A percentile compares a stretch with the other conserved stretches of the same genome.
These are phyloP conservation scores for Drosophila ogumai DNA, from an alignment of 1,140 invertebrate genomes.

Conservation along the genomic window DNA sequence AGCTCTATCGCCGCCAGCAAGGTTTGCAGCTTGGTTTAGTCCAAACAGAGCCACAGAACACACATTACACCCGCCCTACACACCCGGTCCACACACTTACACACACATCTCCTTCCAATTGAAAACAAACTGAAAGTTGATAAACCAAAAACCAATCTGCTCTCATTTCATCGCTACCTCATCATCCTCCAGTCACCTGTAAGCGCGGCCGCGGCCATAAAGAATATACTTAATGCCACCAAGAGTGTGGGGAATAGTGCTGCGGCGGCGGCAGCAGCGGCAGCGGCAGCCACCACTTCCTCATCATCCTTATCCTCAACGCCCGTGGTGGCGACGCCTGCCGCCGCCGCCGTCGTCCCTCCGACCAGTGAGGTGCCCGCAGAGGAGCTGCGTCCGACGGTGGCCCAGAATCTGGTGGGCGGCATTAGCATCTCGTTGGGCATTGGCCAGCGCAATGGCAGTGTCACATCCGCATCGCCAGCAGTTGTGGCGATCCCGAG, in stretches of 20 bases:
- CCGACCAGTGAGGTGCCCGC: conserved; percentile 30
- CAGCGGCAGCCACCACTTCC: conserved; percentile 32
- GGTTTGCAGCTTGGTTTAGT: conserved; percentile 66
- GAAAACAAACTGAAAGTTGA: conserved; percentile 28
- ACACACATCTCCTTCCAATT: conserved; percentile 40
- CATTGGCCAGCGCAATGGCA: conserved; percentile 75
- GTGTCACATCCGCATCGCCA: conserved; percentile 30
- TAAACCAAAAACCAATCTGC: conserved; percentile 45
- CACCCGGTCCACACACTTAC: conserved; percentile 1
- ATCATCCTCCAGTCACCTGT: conserved; percentile 73
- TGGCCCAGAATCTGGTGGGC: conserved; percentile 76
- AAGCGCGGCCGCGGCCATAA: conserved; percentile 80
- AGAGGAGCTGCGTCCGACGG: conserved; percentile 59
- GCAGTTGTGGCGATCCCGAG: conserved; percentile 25
- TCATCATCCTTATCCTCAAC: conserved; percentile 32
- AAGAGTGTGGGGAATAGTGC: conserved; percentile 77
- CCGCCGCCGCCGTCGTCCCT: conserved; percentile 12
- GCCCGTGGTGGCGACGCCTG: conserved; percentile 11
- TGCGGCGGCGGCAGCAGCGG: conserved; percentile 42
- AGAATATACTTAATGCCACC: conserved; percentile 81
- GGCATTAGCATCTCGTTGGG: conserved; percentile 80
- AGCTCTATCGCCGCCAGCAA: conserved; percentile 67
- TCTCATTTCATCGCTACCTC: conserved; percentile 62
- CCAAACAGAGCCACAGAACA: conserved; percentile 7
- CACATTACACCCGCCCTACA: conserved; percentile 10